Evolutionary conservation across 2,113 vertebrate species (phyloP), one percentile per base, ranked within the genome.

Genomic region (Noctilio leporinus): DNA sequence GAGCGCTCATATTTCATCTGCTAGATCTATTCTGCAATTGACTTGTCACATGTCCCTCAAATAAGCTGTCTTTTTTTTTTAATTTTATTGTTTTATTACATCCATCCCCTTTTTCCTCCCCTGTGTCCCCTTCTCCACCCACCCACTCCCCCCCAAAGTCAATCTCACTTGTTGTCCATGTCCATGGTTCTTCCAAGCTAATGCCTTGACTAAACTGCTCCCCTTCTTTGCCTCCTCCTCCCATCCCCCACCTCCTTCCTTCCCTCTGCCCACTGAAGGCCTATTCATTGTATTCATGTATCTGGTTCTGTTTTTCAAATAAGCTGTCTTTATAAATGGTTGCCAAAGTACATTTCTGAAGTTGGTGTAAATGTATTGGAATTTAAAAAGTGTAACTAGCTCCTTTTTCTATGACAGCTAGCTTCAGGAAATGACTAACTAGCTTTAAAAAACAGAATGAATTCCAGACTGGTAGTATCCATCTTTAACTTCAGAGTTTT

Each of bases 11-110:
- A 96, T 98, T 98, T 97, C 95, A 97, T 95, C 95, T 98, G 97
- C 97, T 65, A 85, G 92, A 94, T 96, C 98, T 97, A 93, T 96
- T 97, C 70, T 96, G 94, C 96, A 96, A 98, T 97, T 98, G 98
- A 97, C 96, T 97, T 90, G 97, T 97, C 97, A 98, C 97, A 73
- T 90, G 94, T 98, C 96, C 96, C 26, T 94, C 92, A 96, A 95
- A 97, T 97, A 94, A 97, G 80, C 89, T 98, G 93, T 97, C 92
- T 97, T 89, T 43, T n/a, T n/a, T n/a, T n/a, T n/a, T n/a, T n/a
- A n/a, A n/a, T n/a, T n/a, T n/a, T n/a, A n/a, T n/a, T n/a, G n/a
- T n/a, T n/a, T n/a, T n/a, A n/a, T n/a, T n/a, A n/a, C n/a, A n/a
- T n/a, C n/a, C n/a, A n/a, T n/a, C n/a, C n/a, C n/a, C n/a, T n/a